Evolutionary conservation across 1,140 invertebrate species (phyloP), one percentile per base, ranked within the genome.

Genomic region (Chrysomallon squamiferum): DNA sequence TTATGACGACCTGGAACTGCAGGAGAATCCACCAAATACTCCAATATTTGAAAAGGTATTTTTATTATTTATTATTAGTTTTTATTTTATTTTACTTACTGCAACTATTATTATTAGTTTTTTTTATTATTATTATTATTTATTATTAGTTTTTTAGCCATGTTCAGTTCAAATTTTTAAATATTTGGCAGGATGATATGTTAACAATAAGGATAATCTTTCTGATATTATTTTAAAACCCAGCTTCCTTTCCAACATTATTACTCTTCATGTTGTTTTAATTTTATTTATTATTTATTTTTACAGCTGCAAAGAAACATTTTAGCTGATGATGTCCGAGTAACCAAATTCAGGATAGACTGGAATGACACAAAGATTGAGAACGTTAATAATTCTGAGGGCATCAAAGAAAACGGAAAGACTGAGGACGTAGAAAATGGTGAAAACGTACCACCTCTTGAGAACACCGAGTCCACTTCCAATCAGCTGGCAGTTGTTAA

Each of bases 281-380:
- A n/a, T n/a, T 15, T 3, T 29, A 20, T 63, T 30, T 27, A 38
- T 35, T 60, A 38, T 66, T 33, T 72, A 27, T 69, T 25, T 49
- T 68, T 85, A 38, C 80, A 90, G 89, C 86, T 98, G 7, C 91
- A 92, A 38, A 89, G 96, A 75, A 98, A 97, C 86, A 98, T 99
- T 76, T 85, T 98, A 38, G 95, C 93, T 0, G 93, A 94, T 54
- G 93, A 95, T 86, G 96, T 96, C 4, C 88, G 96, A 77, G 96
- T 99, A 0, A 99, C 96, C 13, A 88, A 95, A 72, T 96, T 98
- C 83, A 98, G 98, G 88, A 98, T 98, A 49, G 96, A 98, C 80
- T 98, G 96, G 96, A 95, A 95, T 75, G 95, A 96, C 63, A 76
- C 66, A 20, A 27, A 50, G 20, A 32, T 38, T 27, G 50, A 15